A percentile compares a stretch with the other conserved stretches of the same genome.
These are phyloP conservation scores for Thaumetopoea pityocampa DNA, from an alignment of 1,140 invertebrate species.

Conservation along the genomic window DNA sequence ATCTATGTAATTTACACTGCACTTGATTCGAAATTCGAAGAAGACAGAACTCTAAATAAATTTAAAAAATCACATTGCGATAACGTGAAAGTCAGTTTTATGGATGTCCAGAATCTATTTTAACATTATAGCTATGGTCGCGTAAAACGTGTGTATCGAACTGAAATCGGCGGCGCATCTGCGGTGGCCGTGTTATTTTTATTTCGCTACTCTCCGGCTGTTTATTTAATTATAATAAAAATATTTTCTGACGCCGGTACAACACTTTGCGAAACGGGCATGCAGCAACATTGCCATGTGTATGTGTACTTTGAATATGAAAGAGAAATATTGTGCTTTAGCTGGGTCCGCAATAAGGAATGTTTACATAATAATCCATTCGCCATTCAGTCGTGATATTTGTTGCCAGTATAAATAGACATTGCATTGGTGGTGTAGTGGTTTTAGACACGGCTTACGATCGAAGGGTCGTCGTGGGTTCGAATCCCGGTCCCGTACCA, in stretches of 20 bases:
- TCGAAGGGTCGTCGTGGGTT: too few species aligned
- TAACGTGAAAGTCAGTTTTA: constrained; percentile 6
- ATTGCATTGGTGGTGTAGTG: too few species aligned
- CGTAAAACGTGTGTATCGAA: constrained; percentile 44
- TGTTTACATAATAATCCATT: too few species aligned
- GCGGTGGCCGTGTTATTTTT: constrained; percentile 63
- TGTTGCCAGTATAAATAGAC: too few species aligned
- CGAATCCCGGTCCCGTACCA: too few species aligned
- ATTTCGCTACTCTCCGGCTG: constrained; percentile 38
- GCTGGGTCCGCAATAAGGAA: too few species aligned
- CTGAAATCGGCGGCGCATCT: constrained; percentile 42
- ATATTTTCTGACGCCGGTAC: constrained; percentile 22
- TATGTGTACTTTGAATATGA: background rate
- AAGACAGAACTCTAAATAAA: too few species aligned
- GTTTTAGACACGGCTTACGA: too few species aligned
- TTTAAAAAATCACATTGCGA: constrained; percentile 7
- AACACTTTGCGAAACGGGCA: background rate
- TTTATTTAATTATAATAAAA: constrained; percentile 62
- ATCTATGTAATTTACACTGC: too few species aligned
- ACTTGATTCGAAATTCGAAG: too few species aligned
- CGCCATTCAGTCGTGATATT: too few species aligned
- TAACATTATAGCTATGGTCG: constrained; percentile 39
- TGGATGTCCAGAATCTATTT: constrained; percentile 47
- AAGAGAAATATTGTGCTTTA: constrained; percentile 1
- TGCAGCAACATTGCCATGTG: background rate